Evolutionary conservation across 2,113 vertebrate genomes (phyloP).

Genomic region (Chaetodon trifascialis): DNA sequence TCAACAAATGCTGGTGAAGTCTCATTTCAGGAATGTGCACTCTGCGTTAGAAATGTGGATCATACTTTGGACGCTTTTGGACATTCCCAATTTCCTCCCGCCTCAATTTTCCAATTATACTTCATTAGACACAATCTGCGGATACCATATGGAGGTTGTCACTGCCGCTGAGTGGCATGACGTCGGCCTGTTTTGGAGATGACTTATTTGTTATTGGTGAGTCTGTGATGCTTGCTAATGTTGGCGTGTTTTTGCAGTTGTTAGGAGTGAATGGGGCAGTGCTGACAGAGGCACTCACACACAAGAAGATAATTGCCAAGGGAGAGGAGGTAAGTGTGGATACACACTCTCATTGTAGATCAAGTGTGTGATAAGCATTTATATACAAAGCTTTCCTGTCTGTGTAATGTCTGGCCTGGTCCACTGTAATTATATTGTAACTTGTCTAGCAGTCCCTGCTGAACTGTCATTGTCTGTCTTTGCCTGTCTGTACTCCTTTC

Average conservation of each 20-base stretch:
- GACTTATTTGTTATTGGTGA: not conserved
- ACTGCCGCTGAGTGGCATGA: slow-evolving; percentile 1
- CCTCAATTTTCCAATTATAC: not conserved
- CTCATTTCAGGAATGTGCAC: not conserved
- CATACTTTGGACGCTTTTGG: not conserved
- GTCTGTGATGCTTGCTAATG: slow-evolving; percentile 18
- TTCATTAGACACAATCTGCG: not conserved
- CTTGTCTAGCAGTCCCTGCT: not conserved
- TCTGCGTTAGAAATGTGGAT: not conserved
- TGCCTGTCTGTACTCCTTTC: slow-evolving; percentile 3
- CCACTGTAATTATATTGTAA: slow-evolving; percentile 32
- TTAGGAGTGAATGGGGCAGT: slow-evolving; percentile 89
- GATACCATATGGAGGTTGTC: not conserved
- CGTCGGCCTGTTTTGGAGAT: not conserved
- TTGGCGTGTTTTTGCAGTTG: slow-evolving; percentile 85
- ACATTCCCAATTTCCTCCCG: not conserved
- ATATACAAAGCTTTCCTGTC: slow-evolving; percentile 54
- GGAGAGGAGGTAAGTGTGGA: slow-evolving; percentile 92
- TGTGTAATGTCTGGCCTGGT: slow-evolving; percentile 47
- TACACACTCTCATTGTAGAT: slow-evolving; percentile 22
- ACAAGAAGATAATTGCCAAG: slow-evolving; percentile 98
- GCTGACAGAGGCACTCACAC: slow-evolving; percentile 92
- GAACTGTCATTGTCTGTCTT: slow-evolving; percentile 23
- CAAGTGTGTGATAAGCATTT: slow-evolving; percentile 35
- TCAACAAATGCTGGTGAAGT: not conserved